phyloP scores from a whole-genome alignment of 1,140 invertebrate species.

The Drusus annulatus region DNA sequence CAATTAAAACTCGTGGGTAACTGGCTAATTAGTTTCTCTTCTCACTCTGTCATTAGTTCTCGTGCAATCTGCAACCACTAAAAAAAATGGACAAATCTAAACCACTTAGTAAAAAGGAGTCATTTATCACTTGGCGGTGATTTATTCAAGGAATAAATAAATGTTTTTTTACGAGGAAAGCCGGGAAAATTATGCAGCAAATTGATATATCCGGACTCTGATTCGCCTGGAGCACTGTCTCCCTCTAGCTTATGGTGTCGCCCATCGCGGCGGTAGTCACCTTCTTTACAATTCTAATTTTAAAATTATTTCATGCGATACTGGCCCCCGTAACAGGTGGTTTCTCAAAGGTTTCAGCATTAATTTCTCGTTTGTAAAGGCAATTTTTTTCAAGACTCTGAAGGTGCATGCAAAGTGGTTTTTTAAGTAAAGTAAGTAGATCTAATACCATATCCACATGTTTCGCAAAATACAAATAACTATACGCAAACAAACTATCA shows the following conservation, averaged over 20 bases:
- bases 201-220: constrained; percentile 29
- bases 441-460: no score
- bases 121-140: neutral
- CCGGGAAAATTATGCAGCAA: constrained; percentile 7
- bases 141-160: neutral
- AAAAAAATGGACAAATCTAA: neutral
- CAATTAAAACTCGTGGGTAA: constrained; percentile 56
- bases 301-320: constrained; percentile 48
- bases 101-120: neutral
- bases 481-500: no score
- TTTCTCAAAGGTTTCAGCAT: constrained; percentile 17
- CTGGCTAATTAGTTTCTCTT: constrained; percentile 54
- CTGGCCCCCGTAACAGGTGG: constrained; percentile 20
- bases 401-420: no score
- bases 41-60: constrained; percentile 23
- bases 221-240: constrained; percentile 8
- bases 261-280: constrained; percentile 29
- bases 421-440: no score
- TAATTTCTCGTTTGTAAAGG: constrained; percentile 20
- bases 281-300: constrained; percentile 57
- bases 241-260: constrained; percentile 17
- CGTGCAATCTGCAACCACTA: neutral
- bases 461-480: no score
- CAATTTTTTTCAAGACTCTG: no score
- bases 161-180: constrained; percentile 4